Conservation (phyloP, 1,140 invertebrate genomes). For the Drosophila trapezifrons region DNA sequence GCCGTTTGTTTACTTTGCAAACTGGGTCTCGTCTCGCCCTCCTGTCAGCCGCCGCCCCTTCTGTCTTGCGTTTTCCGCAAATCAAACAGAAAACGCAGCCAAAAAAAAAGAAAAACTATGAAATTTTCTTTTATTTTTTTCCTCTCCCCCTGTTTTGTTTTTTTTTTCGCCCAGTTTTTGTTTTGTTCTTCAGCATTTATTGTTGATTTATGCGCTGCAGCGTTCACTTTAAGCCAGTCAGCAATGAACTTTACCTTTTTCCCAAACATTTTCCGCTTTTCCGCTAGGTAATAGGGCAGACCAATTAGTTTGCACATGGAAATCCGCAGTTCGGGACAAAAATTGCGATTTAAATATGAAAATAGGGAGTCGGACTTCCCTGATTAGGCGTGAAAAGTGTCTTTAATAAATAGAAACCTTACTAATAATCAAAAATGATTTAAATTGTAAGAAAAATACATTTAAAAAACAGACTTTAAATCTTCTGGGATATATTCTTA, state of each 20-base stretch:
- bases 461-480: too few relatives aligned
- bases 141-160: constrained; percentile 15
- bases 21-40: constrained; percentile 57
- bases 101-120: constrained; percentile 17
- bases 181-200: constrained; percentile 32
- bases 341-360: constrained; percentile 7
- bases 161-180: constrained; percentile 17
- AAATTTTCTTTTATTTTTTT: constrained; percentile 29
- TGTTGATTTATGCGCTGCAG: constrained; percentile 64
- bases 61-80: constrained; percentile 44
- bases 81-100: constrained; percentile 62
- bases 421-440: too few relatives aligned
- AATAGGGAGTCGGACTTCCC: too few relatives aligned
- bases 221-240: constrained; percentile 35
- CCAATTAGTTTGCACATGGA: constrained; percentile 30
- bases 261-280: constrained; percentile 8
- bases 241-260: constrained; percentile 23
- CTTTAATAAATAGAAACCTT: too few relatives aligned
- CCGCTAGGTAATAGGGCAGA: constrained; percentile 5
- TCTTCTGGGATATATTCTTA: too few relatives aligned
- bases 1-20: constrained; percentile 77
- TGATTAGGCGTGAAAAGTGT: too few relatives aligned
- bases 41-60: not conserved
- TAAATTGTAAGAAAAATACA: too few relatives aligned
- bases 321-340: not conserved